Evolutionary conservation across 64 coral and sea anemone genomes (phyloP), one percentile per base, ranked within the genome.

Genomic region (Actinia tenebrosa): DNA sequence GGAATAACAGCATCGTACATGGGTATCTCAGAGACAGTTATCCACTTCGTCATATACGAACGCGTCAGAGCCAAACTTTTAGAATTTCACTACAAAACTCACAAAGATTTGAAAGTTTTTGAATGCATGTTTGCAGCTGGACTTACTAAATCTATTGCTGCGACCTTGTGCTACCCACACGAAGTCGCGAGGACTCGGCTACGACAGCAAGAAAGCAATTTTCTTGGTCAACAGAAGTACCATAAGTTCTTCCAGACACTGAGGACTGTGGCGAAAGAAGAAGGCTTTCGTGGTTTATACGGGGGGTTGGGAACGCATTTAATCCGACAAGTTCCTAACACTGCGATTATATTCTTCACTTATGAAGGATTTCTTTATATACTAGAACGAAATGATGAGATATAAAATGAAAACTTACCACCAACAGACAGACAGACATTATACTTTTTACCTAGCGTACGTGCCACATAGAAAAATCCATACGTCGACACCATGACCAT

Each of bases 261-360:
- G 18, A 91, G 79, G 89, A 98, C 92, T 16, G 91, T 98, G 64
- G 46, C 94, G n/a, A 86, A 87, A 25, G 95, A 98, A 26, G 95
- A 98, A 59, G 95, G 95, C 10, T 89, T 60, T 80, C 80, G 89
- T 7, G 95, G 95, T 0, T 85, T 98, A 1, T 98, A 98, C 77
- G 95, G 95, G 45, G 95, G 95, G 4, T 37, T 98, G 27, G 90
- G 87, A 30, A 98, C 95, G 7, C 89, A 98, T 86, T 86, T 98
- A 60, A 69, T 98, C 44, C 91, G 95, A 22, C 90, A 91, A 84
- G 95, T 98, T 20, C 95, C 95, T 0, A 98, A 98, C 78, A 98
- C 95, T 62, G 95, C 91, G 5, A 98, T 98, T n/a, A 98, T 98
- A 92, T 98, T 98, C 68, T 86, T 98, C 7, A 98, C 95, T 44